phyloP scores from a whole-genome alignment of 2,113 vertebrate species.

The Tyto alba region DNA sequence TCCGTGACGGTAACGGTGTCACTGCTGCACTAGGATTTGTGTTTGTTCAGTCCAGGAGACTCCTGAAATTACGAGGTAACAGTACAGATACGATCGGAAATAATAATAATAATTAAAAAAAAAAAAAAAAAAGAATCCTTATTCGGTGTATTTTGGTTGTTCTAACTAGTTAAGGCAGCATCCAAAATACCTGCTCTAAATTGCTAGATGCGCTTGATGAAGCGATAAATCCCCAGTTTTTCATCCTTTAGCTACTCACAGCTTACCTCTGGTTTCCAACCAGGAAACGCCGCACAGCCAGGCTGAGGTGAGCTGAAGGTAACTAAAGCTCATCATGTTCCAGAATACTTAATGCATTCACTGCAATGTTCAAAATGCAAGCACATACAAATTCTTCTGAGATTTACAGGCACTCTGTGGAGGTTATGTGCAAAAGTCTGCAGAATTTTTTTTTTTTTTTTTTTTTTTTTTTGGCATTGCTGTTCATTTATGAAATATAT shows the following conservation, averaged over 20 bases:
- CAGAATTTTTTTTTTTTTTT: background rate
- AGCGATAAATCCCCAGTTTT: background rate
- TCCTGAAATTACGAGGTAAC: background rate
- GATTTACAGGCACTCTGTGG: conserved; percentile 70
- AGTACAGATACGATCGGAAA: background rate
- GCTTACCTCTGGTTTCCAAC: background rate
- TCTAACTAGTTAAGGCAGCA: background rate
- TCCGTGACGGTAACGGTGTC: background rate
- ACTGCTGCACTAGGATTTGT: background rate
- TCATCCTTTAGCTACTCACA: background rate
- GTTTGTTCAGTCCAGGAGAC: background rate
- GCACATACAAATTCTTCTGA: background rate
- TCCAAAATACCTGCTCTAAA: background rate
- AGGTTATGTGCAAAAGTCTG: conserved; percentile 75
- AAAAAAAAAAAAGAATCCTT: background rate
- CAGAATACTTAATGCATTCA: background rate
- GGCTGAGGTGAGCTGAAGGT: background rate
- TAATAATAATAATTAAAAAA: background rate
- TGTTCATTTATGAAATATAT: conserved; percentile 63
- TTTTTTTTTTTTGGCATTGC: conserved; percentile 27
- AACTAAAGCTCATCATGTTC: background rate
- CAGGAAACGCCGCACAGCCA: background rate
- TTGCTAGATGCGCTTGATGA: background rate
- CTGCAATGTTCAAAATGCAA: background rate
- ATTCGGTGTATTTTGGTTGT: background rate